Base-by-base conservation (phyloP, 2,888 invertebrate genomes). In the Cryptocheilus praepositus region DNA sequence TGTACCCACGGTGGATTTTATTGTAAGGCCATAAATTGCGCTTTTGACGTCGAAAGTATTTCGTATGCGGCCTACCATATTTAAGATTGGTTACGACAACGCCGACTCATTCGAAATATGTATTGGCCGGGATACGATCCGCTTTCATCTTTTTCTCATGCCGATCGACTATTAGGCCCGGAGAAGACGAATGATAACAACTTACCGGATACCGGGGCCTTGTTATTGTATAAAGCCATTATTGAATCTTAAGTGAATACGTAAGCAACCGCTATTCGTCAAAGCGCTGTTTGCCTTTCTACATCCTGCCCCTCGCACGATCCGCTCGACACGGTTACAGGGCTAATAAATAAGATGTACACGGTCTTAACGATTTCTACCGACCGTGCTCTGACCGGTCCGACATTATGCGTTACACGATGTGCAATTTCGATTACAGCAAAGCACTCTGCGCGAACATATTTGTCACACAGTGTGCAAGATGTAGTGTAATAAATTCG, bases 191-290 rank as follows among this genome's bases (percentile, higher is more conserved):
- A 85, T 79, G 81, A 71, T 81, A 85, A 84, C 82, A 82, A 85
- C 79, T 74, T 73, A 70, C 61, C 67, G 73, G 73, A 70, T 74
- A 73, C 70, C 59, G 70, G 70, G 36, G 61, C 73, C 78, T 67
- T 81, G 82, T 83, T n/a, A n/a, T n/a, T 82, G 83, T 85, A 84
- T 85, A 83, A 83, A 86, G 83, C 80, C 81, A 84, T 87, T 85
- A 85, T 82, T 73, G 70, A 15, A 71, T 73, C 68, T 73, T 82
- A 79, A 84, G 83, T 81, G 85, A 83, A 85, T 85, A 79, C 77
- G 78, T 78, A 80, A 83, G 80, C 78, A 78, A 78, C 68, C 71
- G 71, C 83, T 74, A 86, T 87, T 86, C 80, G 83, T 87, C 83
- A 85, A 84, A 83, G 72, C 67, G 65, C 64, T 64, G 67, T 60